Base-by-base conservation (phyloP, 2,113 vertebrate species). In the Leuciscus idus region DNA sequence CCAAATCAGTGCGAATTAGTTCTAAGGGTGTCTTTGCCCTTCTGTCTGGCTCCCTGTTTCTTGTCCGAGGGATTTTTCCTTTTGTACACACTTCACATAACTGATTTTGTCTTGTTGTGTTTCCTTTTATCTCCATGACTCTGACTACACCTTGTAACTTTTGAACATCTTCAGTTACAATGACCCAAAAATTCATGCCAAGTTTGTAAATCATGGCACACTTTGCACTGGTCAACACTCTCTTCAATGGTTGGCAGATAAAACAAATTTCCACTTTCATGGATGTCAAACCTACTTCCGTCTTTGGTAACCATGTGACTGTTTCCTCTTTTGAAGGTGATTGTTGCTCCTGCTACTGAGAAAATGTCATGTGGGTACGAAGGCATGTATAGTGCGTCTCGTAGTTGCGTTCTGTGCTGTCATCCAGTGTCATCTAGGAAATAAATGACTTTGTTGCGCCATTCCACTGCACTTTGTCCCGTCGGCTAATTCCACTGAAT, bases 291-390 rank as follows among this genome's bases (percentile, higher is more conserved):
- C 55, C 39, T 87, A 28, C 19, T 82, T 55, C 70, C 46, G 17
- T 77, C 80, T 33, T 83, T 82, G n/a, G 70, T 70, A 10, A 83
- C 4, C 84, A 86, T 79, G 23, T 10, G 72, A 61, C 64, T 57
- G 55, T 86, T 12, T 5, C 39, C 84, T 52, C 19, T 66, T 33
- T 86, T 46, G 33, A 89, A 86, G 10, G 19, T 86, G 36, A 87
- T 23, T 19, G 59, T 88, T 55, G 46, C 68, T 50, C 23, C 73
- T 50, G 78, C 46, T 21, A 88, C 81, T 62, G 84, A 88, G n/a
- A 88, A 88, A 9, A 88, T 88, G 55, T 88, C 30, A 6, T 86
- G 74, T 75, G 88, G 88, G 68, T 86, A 87, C 0, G 85, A 55
- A 23, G 88, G 85, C 46, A 89, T 84, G 68, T 87, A 86, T 2